A percentile compares a stretch with the other conserved stretches of the same genome.
These are phyloP conservation scores for Bubo scandiacus DNA, from an alignment of 2,113 vertebrate genomes.

Conservation along the genomic window DNA sequence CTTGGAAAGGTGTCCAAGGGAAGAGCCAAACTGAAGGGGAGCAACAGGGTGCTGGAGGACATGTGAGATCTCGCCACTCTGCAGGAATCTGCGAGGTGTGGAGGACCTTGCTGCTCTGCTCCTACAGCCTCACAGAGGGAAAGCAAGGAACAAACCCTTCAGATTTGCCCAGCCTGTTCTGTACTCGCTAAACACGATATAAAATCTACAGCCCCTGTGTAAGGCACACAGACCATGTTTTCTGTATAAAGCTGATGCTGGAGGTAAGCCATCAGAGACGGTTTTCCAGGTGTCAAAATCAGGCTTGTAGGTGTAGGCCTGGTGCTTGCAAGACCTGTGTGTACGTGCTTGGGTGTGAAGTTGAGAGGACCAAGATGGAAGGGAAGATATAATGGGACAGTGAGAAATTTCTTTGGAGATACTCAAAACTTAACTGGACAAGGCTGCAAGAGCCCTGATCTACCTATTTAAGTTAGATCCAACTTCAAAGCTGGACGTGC, in stretches of 20 bases:
- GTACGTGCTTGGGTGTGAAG: background rate
- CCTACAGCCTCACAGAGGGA: background rate
- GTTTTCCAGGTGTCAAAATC: background rate
- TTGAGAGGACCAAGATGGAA: background rate
- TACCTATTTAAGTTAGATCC: background rate
- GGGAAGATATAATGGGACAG: background rate
- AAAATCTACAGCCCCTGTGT: background rate
- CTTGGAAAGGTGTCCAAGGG: background rate
- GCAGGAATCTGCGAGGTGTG: background rate
- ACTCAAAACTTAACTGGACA: background rate
- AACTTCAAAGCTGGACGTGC: background rate
- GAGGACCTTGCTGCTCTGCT: background rate
- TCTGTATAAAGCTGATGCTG: background rate
- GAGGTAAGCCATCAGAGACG: background rate
- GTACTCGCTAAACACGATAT: fast-evolving
- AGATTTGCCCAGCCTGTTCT: background rate
- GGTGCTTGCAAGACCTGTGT: background rate
- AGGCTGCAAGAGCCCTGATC: background rate
- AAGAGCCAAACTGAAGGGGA: background rate
- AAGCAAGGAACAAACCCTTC: background rate
- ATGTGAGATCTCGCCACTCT: background rate
- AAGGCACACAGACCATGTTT: fast-evolving
- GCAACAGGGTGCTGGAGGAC: background rate
- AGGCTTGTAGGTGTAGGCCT: background rate
- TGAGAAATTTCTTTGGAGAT: background rate